These are phyloP conservation scores for Eubucco bourcierii DNA, from an alignment of 2,113 vertebrate species.

Conservation along the genomic window DNA sequence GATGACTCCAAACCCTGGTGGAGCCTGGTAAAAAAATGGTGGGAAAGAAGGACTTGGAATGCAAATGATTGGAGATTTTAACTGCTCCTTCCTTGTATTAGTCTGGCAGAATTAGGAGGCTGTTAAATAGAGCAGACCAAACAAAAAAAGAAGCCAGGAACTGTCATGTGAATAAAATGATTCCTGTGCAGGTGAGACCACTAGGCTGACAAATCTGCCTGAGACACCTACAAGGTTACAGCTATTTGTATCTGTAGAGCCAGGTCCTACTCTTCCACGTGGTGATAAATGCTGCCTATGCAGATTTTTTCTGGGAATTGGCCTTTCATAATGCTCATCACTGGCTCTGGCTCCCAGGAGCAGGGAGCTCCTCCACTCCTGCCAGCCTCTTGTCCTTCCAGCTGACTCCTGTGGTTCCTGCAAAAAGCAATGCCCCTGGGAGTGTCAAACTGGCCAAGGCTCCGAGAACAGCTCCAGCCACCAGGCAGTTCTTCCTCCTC, in stretches of 20 bases:
- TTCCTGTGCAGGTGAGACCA: conserved; percentile 25
- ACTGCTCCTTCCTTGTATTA: conserved; percentile 43
- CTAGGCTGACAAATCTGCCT: conserved; percentile 53
- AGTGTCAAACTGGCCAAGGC: background rate
- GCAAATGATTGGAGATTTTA: conserved; percentile 26
- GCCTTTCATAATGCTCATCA: background rate
- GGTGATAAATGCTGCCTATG: conserved; percentile 51
- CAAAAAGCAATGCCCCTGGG: background rate
- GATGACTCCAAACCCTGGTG: conserved; percentile 30
- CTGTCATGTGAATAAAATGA: conserved; percentile 27
- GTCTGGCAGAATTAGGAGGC: conserved; percentile 40
- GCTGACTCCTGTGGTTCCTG: background rate
- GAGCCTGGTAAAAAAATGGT: conserved; percentile 22
- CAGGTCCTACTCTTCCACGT: conserved; percentile 9
- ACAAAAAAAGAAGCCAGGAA: conserved; percentile 51
- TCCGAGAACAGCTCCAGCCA: background rate
- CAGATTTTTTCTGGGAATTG: conserved; percentile 45
- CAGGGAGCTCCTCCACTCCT: background rate
- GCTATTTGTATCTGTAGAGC: conserved; percentile 36
- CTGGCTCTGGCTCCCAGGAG: background rate
- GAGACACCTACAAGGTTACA: conserved; percentile 29
- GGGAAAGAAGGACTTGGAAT: conserved; percentile 40
- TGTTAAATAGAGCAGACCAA: conserved; percentile 54
- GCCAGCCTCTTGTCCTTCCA: background rate
- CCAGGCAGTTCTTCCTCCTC: background rate